Evolutionary conservation across 1,140 invertebrate genomes (phyloP), one percentile per base, ranked within the genome.

Genomic region (Rhyacophila brunnea): DNA sequence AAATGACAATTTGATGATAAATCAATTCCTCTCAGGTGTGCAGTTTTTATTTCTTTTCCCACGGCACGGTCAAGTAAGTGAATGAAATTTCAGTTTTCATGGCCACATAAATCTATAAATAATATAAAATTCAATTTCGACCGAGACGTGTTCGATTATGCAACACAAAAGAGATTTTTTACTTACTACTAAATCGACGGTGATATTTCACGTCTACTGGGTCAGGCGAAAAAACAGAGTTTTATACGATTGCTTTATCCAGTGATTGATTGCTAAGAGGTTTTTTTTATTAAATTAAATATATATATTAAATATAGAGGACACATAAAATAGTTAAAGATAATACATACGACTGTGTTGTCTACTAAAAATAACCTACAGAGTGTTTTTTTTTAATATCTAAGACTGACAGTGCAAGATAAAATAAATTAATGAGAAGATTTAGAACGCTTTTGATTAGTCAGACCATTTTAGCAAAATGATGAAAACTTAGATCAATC

Each of bases 181-280:
- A 36, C n/a, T 43, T 43, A 15, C 40, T 43, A 3, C 4, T 43
- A 43, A 10, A 15, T 3, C 40, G 17, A 43, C 40, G 17, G 17
- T 15, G 10, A 15, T 43, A 15, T 18, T 43, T 18, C 40, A 14
- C 3, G 40, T 18, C 40, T 43, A 43, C 17, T 43, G 20, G 52
- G 6, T 17, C 38, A 44, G 13, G 9, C 17, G 38, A 56, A 57
- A 49, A 28, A 40, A 59, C 36, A 28, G 53, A 44, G 13, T 23
- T 18, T 59, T 52, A 6, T 47, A 34, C 49, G 55, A 56, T 38
- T 17, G 17, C 10, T 43, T 18, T 18, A 5, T 43, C 10, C n/a
- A n/a, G n/a, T n/a, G n/a, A n/a, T n/a, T n/a, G n/a, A n/a, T n/a
- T n/a, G n/a, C n/a, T n/a, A n/a, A n/a, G n/a, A n/a, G n/a, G n/a